Evolutionary conservation across 1,140 invertebrate genomes (phyloP).

Genomic region (Nasonia longicornis): DNA sequence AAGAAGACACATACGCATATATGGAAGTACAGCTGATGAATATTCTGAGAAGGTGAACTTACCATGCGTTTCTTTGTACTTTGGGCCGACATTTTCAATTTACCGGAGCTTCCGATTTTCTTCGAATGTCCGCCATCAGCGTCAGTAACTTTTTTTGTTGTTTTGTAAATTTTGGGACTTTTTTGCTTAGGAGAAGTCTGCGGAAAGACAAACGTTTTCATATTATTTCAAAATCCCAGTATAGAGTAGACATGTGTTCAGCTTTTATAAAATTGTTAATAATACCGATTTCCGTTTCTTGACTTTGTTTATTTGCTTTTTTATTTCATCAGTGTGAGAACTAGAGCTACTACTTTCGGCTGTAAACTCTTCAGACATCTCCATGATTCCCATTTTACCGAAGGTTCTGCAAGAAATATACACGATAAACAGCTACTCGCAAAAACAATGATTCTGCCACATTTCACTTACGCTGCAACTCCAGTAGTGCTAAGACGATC

Average conservation of each 20-base stretch:
- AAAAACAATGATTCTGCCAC: background rate
- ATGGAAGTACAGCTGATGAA: background rate
- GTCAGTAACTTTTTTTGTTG: no score
- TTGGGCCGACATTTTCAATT: background rate
- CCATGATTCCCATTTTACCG: background rate
- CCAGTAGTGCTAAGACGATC: background rate
- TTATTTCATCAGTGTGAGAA: background rate
- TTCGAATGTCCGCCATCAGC: background rate
- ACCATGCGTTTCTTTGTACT: background rate
- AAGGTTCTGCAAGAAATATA: background rate
- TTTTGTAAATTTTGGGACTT: slow-evolving; percentile 23
- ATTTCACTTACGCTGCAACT: background rate
- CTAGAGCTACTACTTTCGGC: background rate
- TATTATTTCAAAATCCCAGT: background rate
- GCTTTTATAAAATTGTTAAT: background rate
- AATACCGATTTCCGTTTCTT: slow-evolving; percentile 2
- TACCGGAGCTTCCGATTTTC: background rate
- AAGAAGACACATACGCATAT: background rate
- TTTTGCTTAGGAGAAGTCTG: background rate
- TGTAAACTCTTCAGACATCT: background rate
- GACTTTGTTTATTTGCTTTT: background rate
- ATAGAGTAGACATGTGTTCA: background rate
- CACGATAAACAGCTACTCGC: no score
- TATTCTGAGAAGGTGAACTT: background rate
- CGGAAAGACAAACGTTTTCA: background rate